Percentiles rank a stretch among this genome's conserved stretches.
Evolutionary conservation across 2,797 vertebrate species (phyloP).

Genomic region (Amniataba percoides): DNA sequence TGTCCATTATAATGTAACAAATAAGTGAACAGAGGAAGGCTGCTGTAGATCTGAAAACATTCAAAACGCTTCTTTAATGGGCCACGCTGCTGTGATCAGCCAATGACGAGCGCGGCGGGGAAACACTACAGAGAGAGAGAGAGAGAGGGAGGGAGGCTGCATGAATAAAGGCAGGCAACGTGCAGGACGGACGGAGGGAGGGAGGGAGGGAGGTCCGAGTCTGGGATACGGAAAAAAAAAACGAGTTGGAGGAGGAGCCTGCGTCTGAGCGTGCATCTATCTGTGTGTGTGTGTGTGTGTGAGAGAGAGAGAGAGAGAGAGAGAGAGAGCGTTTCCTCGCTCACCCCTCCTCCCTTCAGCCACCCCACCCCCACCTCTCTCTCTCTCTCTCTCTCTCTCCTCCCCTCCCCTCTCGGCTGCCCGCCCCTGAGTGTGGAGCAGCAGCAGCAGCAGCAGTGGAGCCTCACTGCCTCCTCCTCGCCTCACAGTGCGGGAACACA

Average conservation of each 20-base stretch:
- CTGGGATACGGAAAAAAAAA: constrained; percentile 64
- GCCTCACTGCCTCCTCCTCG: constrained; percentile 85
- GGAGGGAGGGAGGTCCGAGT: constrained; percentile 57
- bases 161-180: constrained; percentile 74
- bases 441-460: constrained; percentile 67
- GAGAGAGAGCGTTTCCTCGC: constrained; percentile 73
- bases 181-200: constrained; percentile 52
- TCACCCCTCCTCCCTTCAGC: constrained; percentile 83
- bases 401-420: constrained; percentile 67
- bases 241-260: constrained; percentile 84
- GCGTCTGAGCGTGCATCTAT: constrained; percentile 42
- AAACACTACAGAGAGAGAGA: constrained; percentile 61
- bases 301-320: too few species aligned
- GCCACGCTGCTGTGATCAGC: constrained; percentile 65
- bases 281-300: constrained; percentile 65
- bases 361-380: constrained; percentile 69
- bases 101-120: constrained; percentile 72
- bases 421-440: constrained; percentile 87
- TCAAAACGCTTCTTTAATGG: constrained; percentile 64
- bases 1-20: too few species aligned
- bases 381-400: too few species aligned
- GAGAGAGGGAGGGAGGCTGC: constrained; percentile 40
- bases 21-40: not conserved
- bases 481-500: constrained; percentile 87
- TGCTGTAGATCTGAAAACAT: constrained; percentile 29